Percentiles rank a stretch among this genome's conserved stretches.
These are phyloP conservation scores for Ditylenchus dipsaci DNA, from an alignment of 1,140 invertebrate species.

Conservation along the genomic window DNA sequence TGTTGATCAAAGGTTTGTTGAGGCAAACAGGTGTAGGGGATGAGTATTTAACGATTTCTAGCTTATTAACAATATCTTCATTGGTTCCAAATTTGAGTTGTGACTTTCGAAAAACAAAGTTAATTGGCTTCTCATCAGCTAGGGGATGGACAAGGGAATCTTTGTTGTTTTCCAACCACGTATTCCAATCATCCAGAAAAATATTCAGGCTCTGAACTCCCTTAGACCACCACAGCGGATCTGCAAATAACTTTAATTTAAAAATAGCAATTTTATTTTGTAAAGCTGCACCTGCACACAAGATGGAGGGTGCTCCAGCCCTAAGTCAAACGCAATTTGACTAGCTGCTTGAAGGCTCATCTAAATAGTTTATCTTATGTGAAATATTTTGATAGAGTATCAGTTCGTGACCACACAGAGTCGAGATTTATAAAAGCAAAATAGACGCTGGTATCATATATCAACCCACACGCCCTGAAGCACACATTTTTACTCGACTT, in stretches of 20 bases:
- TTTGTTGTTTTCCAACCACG: too few species aligned
- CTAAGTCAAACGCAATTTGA: constrained; percentile 21
- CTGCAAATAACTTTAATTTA: constrained; percentile 8
- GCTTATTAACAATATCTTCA: constrained; percentile 3
- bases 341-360: constrained; percentile 7
- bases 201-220: constrained; percentile 30
- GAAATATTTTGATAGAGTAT: too few species aligned
- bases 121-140: too few species aligned
- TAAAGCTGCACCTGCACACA: constrained; percentile 39
- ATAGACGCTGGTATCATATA: too few species aligned
- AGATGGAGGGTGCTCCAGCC: constrained; percentile 21
- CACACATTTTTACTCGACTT: too few species aligned
- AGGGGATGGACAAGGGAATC: too few species aligned
- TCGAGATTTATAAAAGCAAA: too few species aligned
- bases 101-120: constrained; percentile 27
- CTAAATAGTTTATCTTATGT: too few species aligned
- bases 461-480: too few species aligned
- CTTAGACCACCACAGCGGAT: constrained; percentile 38
- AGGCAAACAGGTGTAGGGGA: constrained; percentile 59
- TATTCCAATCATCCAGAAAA: constrained; percentile 22
- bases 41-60: constrained; percentile 58
- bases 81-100: constrained; percentile 32
- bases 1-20: constrained; percentile 59
- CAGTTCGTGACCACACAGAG: too few species aligned
- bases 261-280: not conserved